Evolutionary conservation across 2,113 vertebrate genomes (phyloP).

Genomic region (Sorex fumeus): DNA sequence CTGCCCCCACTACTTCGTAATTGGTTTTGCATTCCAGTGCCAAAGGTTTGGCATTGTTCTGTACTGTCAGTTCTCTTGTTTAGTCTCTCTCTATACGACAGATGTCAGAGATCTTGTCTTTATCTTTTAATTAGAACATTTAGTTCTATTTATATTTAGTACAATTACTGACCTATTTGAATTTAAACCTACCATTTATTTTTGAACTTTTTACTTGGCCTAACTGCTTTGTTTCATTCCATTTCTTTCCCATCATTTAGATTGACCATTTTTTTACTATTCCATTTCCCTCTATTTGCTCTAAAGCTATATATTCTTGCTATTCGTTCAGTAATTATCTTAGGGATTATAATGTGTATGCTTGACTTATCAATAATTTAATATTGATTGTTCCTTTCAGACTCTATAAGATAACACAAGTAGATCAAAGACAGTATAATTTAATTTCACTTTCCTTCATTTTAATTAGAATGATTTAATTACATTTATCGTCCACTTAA

Average conservation of each 20-base stretch:
- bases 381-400: slow-evolving; percentile 21
- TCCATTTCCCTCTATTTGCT: slow-evolving; percentile 13
- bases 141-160: slow-evolving; percentile 54
- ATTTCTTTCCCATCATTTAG: slow-evolving; percentile 9
- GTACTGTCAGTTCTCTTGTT: too few species aligned
- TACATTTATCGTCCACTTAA: slow-evolving; percentile 11
- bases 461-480: slow-evolving; percentile 30
- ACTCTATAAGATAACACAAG: slow-evolving; percentile 40
- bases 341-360: background rate
- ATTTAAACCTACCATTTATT: slow-evolving; percentile 45
- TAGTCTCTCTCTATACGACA: too few species aligned
- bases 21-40: too few species aligned
- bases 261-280: slow-evolving; percentile 20
- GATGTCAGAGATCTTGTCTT: background rate
- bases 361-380: slow-evolving; percentile 36
- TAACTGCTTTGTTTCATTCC: slow-evolving; percentile 1
- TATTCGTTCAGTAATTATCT: slow-evolving; percentile 1
- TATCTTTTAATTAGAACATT: slow-evolving; percentile 45
- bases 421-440: slow-evolving; percentile 30
- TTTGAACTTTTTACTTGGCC: slow-evolving; percentile 3
- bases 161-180: slow-evolving; percentile 7
- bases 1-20: too few species aligned
- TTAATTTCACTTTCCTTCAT: slow-evolving; percentile 19
- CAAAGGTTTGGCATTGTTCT: too few species aligned
- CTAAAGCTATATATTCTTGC: background rate